phyloP scores from a whole-genome alignment of 2,888 invertebrate genomes.

The Ramazzottius varieornatus region DNA sequence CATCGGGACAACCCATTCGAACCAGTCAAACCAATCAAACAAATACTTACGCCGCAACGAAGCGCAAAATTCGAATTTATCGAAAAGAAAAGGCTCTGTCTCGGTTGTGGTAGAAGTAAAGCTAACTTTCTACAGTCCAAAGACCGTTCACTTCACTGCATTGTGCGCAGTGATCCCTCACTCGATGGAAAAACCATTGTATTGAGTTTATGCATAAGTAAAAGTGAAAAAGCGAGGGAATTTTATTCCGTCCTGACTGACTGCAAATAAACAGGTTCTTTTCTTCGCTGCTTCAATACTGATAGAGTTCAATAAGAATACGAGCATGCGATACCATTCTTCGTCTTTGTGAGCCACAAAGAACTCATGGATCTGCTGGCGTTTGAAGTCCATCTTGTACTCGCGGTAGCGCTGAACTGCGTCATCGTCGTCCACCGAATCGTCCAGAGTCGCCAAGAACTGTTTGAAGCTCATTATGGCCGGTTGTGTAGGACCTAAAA shows the following conservation, averaged over 20 bases:
- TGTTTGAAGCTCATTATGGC: conserved; percentile 91
- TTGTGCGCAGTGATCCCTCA: conserved; percentile 15
- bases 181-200: too few relatives aligned
- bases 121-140: too few relatives aligned
- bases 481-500: conserved; percentile 44
- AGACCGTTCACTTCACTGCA: conserved; percentile 12
- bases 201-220: too few relatives aligned
- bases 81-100: neutral
- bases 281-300: too few relatives aligned
- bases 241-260: too few relatives aligned
- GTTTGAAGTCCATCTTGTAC: conserved; percentile 83
- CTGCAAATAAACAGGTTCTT: too few relatives aligned
- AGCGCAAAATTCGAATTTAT: neutral
- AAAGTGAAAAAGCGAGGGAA: too few relatives aligned
- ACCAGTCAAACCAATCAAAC: neutral
- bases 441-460: conserved; percentile 81
- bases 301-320: too few relatives aligned
- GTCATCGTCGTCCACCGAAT: conserved; percentile 85
- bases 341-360: conserved; percentile 97
- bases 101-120: too few relatives aligned
- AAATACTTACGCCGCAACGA: neutral
- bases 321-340: too few relatives aligned
- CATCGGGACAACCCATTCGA: neutral
- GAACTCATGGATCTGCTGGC: conserved; percentile 88
- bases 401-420: conserved; percentile 88